These are phyloP conservation scores for Drosophila bifasciata DNA, from an alignment of 1,140 invertebrate species.

Conservation along the genomic window DNA sequence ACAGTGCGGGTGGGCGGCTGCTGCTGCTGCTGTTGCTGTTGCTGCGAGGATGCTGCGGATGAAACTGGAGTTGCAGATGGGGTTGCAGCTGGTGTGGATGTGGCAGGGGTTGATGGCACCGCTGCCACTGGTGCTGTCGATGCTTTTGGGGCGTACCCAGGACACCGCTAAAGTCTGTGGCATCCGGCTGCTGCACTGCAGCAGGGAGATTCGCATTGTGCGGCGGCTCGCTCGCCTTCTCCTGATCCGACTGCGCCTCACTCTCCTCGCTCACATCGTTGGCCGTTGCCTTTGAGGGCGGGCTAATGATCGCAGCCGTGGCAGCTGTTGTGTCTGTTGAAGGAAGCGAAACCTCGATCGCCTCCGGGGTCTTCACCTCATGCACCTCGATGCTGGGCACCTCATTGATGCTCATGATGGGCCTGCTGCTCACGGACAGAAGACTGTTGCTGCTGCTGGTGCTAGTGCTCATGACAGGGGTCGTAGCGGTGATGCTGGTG, in stretches of 20 bases:
- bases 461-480: constrained; percentile 16
- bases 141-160: constrained; percentile 26
- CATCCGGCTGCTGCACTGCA: constrained; percentile 75
- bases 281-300: not conserved
- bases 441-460: constrained; percentile 10
- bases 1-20: constrained; percentile 55
- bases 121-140: not conserved
- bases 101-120: constrained; percentile 1
- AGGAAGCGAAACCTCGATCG: not conserved
- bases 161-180: constrained; percentile 74
- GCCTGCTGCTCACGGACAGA: constrained; percentile 21
- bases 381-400: constrained; percentile 72
- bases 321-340: not conserved
- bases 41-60: not conserved
- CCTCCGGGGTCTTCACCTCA: constrained; percentile 65
- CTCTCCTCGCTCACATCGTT: constrained; percentile 48
- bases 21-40: not conserved
- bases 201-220: constrained; percentile 79
- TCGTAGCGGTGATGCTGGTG: not conserved
- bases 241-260: constrained; percentile 37
- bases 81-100: not conserved
- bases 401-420: constrained; percentile 45
- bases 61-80: not conserved
- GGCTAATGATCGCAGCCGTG: not conserved
- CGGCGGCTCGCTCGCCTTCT: constrained; percentile 21